These are phyloP conservation scores for Chouioia cunea DNA, from an alignment of 2,888 invertebrate species.

Conservation along the genomic window DNA sequence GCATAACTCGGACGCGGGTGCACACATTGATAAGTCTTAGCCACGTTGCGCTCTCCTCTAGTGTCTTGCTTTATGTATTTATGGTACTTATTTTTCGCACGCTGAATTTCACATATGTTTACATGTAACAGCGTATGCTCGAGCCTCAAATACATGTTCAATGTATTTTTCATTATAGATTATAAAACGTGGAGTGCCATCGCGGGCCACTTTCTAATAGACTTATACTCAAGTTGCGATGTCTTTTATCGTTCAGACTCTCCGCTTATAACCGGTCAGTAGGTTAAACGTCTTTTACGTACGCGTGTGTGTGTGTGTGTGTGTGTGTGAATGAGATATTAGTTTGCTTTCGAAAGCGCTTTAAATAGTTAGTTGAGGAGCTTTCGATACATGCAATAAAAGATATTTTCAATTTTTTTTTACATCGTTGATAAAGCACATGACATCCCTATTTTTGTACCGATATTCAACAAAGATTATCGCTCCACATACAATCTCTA, in stretches of 20 bases:
- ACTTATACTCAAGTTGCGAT: conserved; percentile 24
- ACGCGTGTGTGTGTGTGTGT: not conserved
- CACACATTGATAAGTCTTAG: conserved; percentile 38
- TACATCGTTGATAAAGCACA: no score
- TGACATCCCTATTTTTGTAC: no score
- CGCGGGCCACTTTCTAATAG: conserved; percentile 51
- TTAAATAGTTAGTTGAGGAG: no score
- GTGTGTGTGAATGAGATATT: no score
- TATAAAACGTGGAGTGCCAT: conserved; percentile 47
- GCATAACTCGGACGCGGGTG: conserved; percentile 26
- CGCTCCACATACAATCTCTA: no score
- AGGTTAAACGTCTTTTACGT: conserved; percentile 57
- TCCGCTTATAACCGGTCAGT: conserved; percentile 61
- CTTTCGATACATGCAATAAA: no score
- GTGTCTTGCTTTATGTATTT: conserved; percentile 42
- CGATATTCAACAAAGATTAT: no score
- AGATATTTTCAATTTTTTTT: no score
- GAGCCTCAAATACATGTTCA: conserved; percentile 8
- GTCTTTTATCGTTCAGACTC: conserved; percentile 50
- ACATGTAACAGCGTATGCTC: conserved; percentile 7
- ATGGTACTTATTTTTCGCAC: conserved; percentile 46
- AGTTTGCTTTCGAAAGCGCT: no score
- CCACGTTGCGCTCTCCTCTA: conserved; percentile 30
- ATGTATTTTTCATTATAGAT: conserved; percentile 40
- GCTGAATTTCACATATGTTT: conserved; percentile 33